Conservation (phyloP, 35 echinoderm and acorn worm species). For the Apostichopus japonicus region DNA sequence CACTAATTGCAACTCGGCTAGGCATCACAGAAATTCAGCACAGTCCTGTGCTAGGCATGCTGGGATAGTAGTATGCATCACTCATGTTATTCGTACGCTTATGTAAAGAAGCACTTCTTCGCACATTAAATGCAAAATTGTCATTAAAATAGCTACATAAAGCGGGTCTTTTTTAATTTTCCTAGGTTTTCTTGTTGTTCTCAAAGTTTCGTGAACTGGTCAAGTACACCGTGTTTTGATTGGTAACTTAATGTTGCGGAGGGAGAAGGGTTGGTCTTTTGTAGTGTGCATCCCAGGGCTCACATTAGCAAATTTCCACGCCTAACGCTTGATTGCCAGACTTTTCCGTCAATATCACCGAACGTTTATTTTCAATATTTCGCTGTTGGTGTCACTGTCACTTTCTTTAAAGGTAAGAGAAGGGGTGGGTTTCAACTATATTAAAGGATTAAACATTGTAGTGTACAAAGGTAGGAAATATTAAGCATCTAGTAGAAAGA, state of each 20-base stretch:
- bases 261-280: slow-evolving; percentile 51
- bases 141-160: not conserved
- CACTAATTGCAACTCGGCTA: not conserved
- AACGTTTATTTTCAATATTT: slow-evolving; percentile 6
- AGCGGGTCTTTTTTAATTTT: not conserved
- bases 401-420: not conserved
- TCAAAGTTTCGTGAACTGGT: too few species aligned
- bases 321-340: slow-evolving; percentile 12
- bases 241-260: not conserved
- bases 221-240: not conserved
- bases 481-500: not conserved
- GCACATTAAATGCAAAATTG: not conserved
- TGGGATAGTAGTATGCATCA: not conserved
- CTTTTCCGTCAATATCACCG: not conserved
- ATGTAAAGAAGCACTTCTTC: not conserved
- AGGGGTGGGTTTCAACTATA: not conserved
- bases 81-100: slow-evolving; percentile 23
- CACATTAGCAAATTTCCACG: slow-evolving; percentile 34
- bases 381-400: not conserved
- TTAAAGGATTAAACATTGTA: not conserved
- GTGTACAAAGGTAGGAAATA: not conserved
- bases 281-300: slow-evolving; percentile 43
- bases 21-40: too few species aligned
- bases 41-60: not conserved
- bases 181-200: not conserved